Evolutionary conservation across 2,888 invertebrate species (phyloP), one percentile per base, ranked within the genome.

Genomic region (Megalurothrips usitatus): DNA sequence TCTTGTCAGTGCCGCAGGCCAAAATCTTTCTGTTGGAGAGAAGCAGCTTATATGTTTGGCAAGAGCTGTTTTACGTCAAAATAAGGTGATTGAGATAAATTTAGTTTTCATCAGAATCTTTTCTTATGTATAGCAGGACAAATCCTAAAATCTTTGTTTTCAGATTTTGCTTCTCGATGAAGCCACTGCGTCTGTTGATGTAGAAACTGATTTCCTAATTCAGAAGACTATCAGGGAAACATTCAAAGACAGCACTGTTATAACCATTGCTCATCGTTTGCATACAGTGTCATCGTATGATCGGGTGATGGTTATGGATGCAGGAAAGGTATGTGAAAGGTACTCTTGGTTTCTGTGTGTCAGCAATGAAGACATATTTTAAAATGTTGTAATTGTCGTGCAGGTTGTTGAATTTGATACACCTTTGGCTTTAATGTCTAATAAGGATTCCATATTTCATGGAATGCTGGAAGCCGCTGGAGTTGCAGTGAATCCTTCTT

Each of bases 21-120:
- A 84, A 49, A 86, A 85, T 79, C 84, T 88, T 75, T 87, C 86
- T 78, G 85, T 86, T 26, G 92, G 92, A 12, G 91, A 92, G 84
- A 87, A 90, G 81, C 92, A 92, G 85, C 86, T 92, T 34, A 84
- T 92, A n/a, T 92, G 92, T 84, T 87, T 92, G 85, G 90, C 92
- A 1, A 86, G 92, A 84, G 91, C 91, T 47, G 85, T 91, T 75
- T 86, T 92, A 10, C 86, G 89, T 79, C 87, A 87, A 82, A 88
- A 88, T 82, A 90, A 90, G 86, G 90, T 90, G 12, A 12, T 75
- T 26, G 12, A 58, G 34, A 58, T 58, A 58, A 58, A 19, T 58
- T 58, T 58, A 58, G 6, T 58, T 58, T 58, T 58, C 14, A 14
- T 58, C 6, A 58, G 34, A 43, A 43, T 2, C 34, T 43, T 43